A percentile compares a stretch with the other conserved stretches of the same genome.
Evolutionary conservation across 2,888 invertebrate species (phyloP).

Genomic region (Pseudeuparius sepicola): DNA sequence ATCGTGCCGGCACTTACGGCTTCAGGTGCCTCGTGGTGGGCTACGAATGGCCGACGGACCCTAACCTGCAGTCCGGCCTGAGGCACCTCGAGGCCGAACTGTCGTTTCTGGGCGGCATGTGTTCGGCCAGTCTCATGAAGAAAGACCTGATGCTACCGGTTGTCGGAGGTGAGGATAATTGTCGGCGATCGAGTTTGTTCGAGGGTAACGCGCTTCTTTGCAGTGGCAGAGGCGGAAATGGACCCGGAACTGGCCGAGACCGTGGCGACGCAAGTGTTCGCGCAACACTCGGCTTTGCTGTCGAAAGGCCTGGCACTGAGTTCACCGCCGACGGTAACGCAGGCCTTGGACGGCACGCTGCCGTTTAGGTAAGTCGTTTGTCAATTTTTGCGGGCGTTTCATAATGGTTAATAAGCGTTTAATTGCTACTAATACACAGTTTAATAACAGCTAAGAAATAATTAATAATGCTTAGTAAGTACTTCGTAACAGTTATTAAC

Average conservation of each 20-base stretch:
- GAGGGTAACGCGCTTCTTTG: conserved; percentile 2
- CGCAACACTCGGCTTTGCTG: conserved; percentile 60
- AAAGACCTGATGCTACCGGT: conserved; percentile 63
- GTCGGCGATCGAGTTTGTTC: not conserved
- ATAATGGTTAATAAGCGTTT: no score
- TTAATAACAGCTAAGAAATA: no score
- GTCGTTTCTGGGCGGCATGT: conserved; percentile 82
- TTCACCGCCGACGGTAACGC: conserved; percentile 76
- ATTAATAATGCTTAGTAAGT: no score
- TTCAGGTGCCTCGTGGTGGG: conserved; percentile 76
- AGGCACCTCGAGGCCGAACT: conserved; percentile 81
- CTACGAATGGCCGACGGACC: conserved; percentile 60
- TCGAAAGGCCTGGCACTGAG: conserved; percentile 85
- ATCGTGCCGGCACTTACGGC: conserved; percentile 66
- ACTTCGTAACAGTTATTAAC: no score
- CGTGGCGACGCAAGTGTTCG: conserved; percentile 47
- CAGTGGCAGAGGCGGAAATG: conserved; percentile 53
- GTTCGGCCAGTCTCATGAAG: conserved; percentile 81
- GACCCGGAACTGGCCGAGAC: conserved; percentile 65
- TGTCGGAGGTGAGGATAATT: conserved; percentile 41
- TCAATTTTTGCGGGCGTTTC: no score
- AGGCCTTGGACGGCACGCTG: conserved; percentile 81
- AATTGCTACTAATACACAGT: no score
- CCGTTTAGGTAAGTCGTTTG: conserved; percentile 69
- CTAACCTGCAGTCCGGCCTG: conserved; percentile 42